A percentile compares a stretch with the other conserved stretches of the same genome.
Evolutionary conservation across 64 coral and sea anemone species (phyloP).

Genomic region (Cladopsammia gracilis): DNA sequence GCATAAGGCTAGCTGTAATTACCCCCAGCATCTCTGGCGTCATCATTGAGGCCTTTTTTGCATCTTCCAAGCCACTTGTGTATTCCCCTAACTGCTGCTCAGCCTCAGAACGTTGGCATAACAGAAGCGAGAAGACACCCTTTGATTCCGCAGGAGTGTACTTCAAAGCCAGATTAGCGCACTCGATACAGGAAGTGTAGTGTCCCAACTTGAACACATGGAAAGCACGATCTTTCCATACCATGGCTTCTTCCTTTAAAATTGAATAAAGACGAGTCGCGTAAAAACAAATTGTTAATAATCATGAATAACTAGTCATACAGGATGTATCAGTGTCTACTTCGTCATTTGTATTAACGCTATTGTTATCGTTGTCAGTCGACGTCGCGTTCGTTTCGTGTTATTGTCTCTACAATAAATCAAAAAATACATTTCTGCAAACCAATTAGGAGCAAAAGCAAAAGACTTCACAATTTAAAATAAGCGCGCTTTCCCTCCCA

Average conservation of each 20-base stretch:
- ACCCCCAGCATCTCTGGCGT: conserved; percentile 4
- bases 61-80: background rate
- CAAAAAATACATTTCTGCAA: too few species aligned
- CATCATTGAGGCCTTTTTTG: conserved; percentile 4
- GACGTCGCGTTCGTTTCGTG: too few species aligned
- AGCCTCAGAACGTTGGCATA: conserved; percentile 22
- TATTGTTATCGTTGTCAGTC: too few species aligned
- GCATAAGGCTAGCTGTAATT: background rate
- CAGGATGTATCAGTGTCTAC: too few species aligned
- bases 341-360: too few species aligned
- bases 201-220: background rate
- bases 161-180: background rate
- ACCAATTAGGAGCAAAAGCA: too few species aligned
- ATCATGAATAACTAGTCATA: background rate
- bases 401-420: too few species aligned
- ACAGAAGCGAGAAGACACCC: background rate
- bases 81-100: background rate
- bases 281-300: background rate
- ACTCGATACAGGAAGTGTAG: background rate
- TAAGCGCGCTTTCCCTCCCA: too few species aligned
- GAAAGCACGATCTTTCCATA: background rate
- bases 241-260: conserved; percentile 27
- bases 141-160: conserved; percentile 6
- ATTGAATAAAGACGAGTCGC: background rate
- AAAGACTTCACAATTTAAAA: too few species aligned